A percentile compares a stretch with the other conserved stretches of the same genome.
phyloP scores from a whole-genome alignment of 2,888 invertebrate genomes.

The Nephrotoma flavescens region DNA sequence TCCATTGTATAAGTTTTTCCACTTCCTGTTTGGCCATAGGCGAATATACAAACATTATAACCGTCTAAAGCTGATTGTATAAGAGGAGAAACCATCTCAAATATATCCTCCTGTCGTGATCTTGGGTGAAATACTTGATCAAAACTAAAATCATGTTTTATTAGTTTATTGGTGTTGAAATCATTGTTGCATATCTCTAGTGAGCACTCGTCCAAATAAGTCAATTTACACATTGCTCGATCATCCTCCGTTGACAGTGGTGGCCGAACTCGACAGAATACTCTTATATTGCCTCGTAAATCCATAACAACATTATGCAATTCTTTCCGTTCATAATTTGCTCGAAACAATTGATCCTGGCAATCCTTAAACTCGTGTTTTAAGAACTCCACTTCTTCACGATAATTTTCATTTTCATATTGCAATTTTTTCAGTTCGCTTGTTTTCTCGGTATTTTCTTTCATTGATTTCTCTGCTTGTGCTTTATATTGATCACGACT shows the following conservation, averaged over 20 bases:
- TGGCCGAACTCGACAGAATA: slow-evolving; percentile 65
- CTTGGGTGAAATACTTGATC: slow-evolving; percentile 70
- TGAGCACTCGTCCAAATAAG: slow-evolving; percentile 27
- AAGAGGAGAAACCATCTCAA: slow-evolving; percentile 68
- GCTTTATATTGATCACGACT: slow-evolving; percentile 20
- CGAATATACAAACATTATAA: slow-evolving; percentile 82
- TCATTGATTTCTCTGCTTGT: slow-evolving; percentile 14
- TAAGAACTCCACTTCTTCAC: slow-evolving; percentile 18
- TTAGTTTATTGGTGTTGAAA: slow-evolving; percentile 29
- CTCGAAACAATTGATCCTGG: slow-evolving; percentile 26
- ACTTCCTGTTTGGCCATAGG: slow-evolving; percentile 83
- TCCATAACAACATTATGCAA: slow-evolving; percentile 61
- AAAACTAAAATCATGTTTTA: slow-evolving; percentile 52
- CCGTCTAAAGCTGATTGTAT: slow-evolving; percentile 80
- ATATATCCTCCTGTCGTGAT: slow-evolving; percentile 59
- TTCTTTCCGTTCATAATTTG: slow-evolving; percentile 41
- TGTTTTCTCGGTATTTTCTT: slow-evolving; percentile 16
- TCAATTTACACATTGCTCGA: slow-evolving; percentile 24
- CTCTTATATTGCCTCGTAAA: slow-evolving; percentile 63
- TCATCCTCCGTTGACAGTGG: slow-evolving; percentile 41
- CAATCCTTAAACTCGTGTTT: slow-evolving; percentile 18
- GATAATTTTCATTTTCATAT: slow-evolving; percentile 17
- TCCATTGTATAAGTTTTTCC: slow-evolving; percentile 89
- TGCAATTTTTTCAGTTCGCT: slow-evolving; percentile 21
- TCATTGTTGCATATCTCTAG: slow-evolving; percentile 28